These are phyloP conservation scores for Macrotis lagotis DNA, from an alignment of 2,113 vertebrate species.

Conservation along the genomic window DNA sequence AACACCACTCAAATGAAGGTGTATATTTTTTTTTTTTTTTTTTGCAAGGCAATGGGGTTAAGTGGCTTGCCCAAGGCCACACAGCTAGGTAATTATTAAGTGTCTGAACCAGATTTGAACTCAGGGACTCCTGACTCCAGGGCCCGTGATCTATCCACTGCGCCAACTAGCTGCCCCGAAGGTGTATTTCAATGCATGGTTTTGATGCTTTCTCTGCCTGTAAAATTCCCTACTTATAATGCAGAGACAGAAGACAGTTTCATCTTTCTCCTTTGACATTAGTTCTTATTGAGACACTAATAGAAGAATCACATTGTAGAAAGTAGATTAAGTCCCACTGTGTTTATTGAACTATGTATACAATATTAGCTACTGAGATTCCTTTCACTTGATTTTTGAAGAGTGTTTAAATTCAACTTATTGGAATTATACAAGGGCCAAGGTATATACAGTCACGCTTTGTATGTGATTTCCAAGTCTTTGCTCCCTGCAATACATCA, in stretches of 20 bases:
- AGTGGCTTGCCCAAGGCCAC: no score
- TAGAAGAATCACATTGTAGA: neutral
- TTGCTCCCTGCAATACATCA: neutral
- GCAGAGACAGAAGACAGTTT: neutral
- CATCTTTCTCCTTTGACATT: neutral
- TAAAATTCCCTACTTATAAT: neutral
- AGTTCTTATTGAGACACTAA: slow-evolving; percentile 11
- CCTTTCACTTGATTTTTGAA: neutral
- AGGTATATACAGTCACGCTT: neutral
- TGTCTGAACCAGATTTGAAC: no score
- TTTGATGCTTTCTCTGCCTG: neutral
- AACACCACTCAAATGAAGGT: neutral
- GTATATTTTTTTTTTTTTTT: no score
- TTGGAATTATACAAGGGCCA: neutral
- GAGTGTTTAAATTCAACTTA: slow-evolving; percentile 29
- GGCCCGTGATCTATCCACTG: no score
- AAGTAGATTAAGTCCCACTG: slow-evolving; percentile 10
- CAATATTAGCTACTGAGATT: slow-evolving; percentile 23
- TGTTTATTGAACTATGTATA: neutral
- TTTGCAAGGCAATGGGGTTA: no score
- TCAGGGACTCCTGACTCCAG: no score
- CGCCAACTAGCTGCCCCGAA: no score
- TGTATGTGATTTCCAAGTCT: neutral
- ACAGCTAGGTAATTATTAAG: no score
- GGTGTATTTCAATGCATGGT: neutral